phyloP scores from a whole-genome alignment of 2,797 vertebrate genomes.

The Furcifer pardalis region DNA sequence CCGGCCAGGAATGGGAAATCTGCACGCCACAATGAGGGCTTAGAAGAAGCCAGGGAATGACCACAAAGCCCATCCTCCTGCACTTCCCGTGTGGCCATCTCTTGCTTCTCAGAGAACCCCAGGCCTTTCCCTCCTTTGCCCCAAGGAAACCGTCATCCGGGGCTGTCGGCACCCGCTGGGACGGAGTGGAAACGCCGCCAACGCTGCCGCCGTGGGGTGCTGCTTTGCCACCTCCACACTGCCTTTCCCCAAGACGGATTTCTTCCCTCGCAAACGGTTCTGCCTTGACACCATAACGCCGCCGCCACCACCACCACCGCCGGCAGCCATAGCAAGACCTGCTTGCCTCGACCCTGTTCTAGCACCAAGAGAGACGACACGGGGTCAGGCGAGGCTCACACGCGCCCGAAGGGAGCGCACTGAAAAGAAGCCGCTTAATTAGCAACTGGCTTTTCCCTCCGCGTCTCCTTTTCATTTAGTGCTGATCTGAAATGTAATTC shows the following conservation, averaged over 20 bases:
- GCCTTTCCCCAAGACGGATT: no score
- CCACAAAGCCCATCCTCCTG: conserved; percentile 48
- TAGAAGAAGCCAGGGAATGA: conserved; percentile 55
- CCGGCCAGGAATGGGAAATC: conserved; percentile 57
- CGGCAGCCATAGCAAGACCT: no score
- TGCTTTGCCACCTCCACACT: neutral
- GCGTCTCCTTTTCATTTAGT: neutral
- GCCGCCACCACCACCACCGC: no score
- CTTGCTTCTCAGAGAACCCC: conserved; percentile 32
- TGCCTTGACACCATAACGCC: no score
- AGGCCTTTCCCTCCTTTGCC: conserved; percentile 23
- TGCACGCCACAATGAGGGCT: conserved; percentile 47
- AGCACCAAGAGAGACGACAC: no score
- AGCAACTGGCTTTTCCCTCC: conserved; percentile 12
- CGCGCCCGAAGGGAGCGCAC: neutral
- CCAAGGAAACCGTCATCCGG: no score
- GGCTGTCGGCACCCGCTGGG: conserved; percentile 29
- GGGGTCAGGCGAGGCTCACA: neutral
- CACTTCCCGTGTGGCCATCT: conserved; percentile 42
- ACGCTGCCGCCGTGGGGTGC: no score
- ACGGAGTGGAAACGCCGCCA: no score
- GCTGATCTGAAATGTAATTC: conserved; percentile 14
- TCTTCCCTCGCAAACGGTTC: neutral
- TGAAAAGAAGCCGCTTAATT: neutral
- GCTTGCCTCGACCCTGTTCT: no score